Base-by-base conservation (phyloP, 2,797 vertebrate species). In the Platalea minor region DNA sequence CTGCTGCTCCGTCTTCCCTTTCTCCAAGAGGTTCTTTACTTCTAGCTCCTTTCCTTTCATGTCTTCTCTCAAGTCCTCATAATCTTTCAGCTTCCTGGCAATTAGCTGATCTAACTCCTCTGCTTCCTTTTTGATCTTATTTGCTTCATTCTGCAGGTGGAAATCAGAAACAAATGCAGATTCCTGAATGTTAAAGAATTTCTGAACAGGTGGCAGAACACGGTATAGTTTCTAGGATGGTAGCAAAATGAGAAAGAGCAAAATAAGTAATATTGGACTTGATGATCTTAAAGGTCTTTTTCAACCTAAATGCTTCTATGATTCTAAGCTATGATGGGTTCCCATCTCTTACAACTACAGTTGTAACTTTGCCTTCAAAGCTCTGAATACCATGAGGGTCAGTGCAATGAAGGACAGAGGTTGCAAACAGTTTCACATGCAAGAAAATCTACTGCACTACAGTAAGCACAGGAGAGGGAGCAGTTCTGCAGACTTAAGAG, bases 1-100 rank as follows among this genome's bases (percentile, higher is more conserved):
- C 99, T 99, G 99, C 91, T 99, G 99, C 85, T 99, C 99, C 0
- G 98, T 99, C 89, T 98, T 99, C 20, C 99, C 99, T 87, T 99
- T 99, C 79, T 99, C 99, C 96, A 99, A 98, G 68, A 99, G 98
- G 37, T 98, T 99, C 88, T 99, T 99, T 17, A 99, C 99, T 96
- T 99, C 99, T 26, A 97, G 96, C 69, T 99, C 99, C 93, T 99
- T 99, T 74, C 97, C 98, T 94, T 97, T 98, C 98, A 99, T 98
- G 97, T 99, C 99, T 31, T 99, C 99, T 81, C 99, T 97, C 81
- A 99, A 98, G 77, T 99, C 99, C 13, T 99, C 98, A 43, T 99
- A 99, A 85, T 99, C 99, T 91, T 98, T 99, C 87, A 99, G 97
- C 9, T 99, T 99, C 96, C 98, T 98, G 85, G 99, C 99, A 59